These are phyloP conservation scores for Apodemus sylvaticus DNA, from an alignment of 2,113 vertebrate species.

Conservation along the genomic window DNA sequence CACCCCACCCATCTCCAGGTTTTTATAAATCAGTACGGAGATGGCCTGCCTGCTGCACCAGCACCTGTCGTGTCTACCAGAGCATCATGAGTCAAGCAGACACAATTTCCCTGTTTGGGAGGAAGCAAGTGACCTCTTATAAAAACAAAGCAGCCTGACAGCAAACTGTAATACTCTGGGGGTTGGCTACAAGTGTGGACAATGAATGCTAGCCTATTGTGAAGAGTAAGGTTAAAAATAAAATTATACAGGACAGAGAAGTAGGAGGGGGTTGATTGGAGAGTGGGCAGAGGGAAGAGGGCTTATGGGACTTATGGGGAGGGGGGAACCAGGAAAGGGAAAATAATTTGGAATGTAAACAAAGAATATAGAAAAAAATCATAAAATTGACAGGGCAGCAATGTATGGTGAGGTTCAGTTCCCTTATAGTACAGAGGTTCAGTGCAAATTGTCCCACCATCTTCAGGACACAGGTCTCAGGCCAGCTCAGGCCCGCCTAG, in stretches of 20 bases:
- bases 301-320: too few relatives aligned
- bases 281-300: too few relatives aligned
- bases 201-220: not conserved
- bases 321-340: too few relatives aligned
- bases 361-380: too few relatives aligned
- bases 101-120: conserved; percentile 27
- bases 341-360: too few relatives aligned
- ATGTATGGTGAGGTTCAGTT: not conserved
- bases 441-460: not conserved
- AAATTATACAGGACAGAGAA: too few relatives aligned
- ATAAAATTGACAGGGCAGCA: not conserved
- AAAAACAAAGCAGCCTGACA: not conserved
- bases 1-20: conserved; percentile 3
- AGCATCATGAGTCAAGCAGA: not conserved
- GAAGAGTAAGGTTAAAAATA: conserved; percentile 18
- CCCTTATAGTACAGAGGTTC: not conserved
- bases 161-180: not conserved
- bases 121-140: not conserved
- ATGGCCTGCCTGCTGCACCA: not conserved
- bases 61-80: conserved; percentile 26
- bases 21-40: conserved; percentile 55
- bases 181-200: not conserved
- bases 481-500: not conserved
- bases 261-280: too few relatives aligned
- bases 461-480: not conserved